phyloP scores from a whole-genome alignment of 2,797 vertebrate genomes.

The Lycodopsis pacificus region DNA sequence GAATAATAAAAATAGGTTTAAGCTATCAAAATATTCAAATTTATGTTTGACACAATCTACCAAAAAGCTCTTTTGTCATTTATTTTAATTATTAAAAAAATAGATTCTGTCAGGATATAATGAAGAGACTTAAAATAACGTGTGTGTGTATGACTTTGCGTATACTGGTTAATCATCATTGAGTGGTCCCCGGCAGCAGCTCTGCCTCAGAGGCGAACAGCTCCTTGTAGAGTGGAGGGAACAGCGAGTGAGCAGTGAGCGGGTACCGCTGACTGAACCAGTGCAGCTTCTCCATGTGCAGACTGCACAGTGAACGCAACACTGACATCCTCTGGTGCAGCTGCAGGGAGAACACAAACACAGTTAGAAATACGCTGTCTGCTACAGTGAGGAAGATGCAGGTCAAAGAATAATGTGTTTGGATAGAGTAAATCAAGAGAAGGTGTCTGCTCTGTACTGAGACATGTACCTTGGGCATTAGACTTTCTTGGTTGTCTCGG shows the following conservation, averaged over 20 bases:
- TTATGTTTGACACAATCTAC: slow-evolving; percentile 54
- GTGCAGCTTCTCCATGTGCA: slow-evolving; percentile 86
- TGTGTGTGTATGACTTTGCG: slow-evolving; percentile 19
- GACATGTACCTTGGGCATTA: slow-evolving; percentile 87
- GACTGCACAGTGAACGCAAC: slow-evolving; percentile 81
- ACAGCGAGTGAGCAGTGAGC: slow-evolving; percentile 80
- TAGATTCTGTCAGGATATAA: slow-evolving; percentile 71
- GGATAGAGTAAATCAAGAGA: not conserved
- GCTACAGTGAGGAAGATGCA: not conserved
- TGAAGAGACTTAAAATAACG: slow-evolving; percentile 32
- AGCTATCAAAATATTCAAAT: slow-evolving; percentile 61
- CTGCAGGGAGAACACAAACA: slow-evolving; percentile 66
- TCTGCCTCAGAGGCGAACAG: slow-evolving; percentile 90
- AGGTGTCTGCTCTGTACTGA: not conserved
- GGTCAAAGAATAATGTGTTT: not conserved
- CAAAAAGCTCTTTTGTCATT: slow-evolving; percentile 46
- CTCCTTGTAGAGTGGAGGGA: slow-evolving; percentile 94
- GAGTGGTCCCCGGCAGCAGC: slow-evolving; percentile 67
- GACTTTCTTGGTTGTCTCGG: slow-evolving; percentile 87
- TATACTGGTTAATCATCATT: slow-evolving; percentile 57
- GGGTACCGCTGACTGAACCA: slow-evolving; percentile 85
- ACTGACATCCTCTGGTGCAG: slow-evolving; percentile 83
- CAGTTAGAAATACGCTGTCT: not conserved
- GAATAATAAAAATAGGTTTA: slow-evolving; percentile 53
- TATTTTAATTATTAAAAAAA: slow-evolving; percentile 77